phyloP scores from a whole-genome alignment of 2,888 invertebrate genomes.

The Chrysodeixis includens region DNA sequence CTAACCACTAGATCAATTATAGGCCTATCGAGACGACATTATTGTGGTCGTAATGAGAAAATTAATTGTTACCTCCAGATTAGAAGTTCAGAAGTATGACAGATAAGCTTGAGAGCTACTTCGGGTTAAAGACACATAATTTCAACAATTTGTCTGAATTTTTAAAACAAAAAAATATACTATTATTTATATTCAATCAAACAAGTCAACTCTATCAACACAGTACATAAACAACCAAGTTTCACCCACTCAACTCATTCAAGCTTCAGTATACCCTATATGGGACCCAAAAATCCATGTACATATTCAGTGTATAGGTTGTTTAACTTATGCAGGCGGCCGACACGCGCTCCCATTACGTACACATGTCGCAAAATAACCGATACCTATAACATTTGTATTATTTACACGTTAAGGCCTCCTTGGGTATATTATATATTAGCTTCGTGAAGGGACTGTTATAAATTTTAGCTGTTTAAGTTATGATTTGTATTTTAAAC shows the following conservation, averaged over 20 bases:
- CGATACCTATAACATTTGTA: conserved; percentile 55
- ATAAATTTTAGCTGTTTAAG: neutral
- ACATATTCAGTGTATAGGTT: neutral
- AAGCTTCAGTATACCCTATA: neutral
- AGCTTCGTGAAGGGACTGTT: neutral
- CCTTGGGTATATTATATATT: conserved; percentile 26
- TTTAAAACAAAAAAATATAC: too few relatives aligned
- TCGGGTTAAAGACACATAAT: too few relatives aligned
- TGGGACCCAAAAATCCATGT: neutral
- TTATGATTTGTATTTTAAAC: neutral
- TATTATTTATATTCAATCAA: too few relatives aligned
- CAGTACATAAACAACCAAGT: neutral
- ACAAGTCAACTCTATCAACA: too few relatives aligned
- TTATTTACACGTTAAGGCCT: conserved; percentile 51
- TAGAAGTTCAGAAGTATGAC: neutral
- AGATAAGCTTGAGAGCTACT: too few relatives aligned
- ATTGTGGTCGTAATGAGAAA: too few relatives aligned
- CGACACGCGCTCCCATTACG: conserved; percentile 54
- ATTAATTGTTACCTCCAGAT: too few relatives aligned
- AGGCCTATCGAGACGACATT: too few relatives aligned
- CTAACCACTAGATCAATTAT: too few relatives aligned
- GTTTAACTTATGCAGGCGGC: conserved; percentile 39
- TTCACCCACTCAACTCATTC: too few relatives aligned
- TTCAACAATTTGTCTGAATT: too few relatives aligned
- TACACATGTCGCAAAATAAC: conserved; percentile 52